Evolutionary conservation across 2,888 invertebrate genomes (phyloP).

Genomic region (Drosophila leonis): DNA sequence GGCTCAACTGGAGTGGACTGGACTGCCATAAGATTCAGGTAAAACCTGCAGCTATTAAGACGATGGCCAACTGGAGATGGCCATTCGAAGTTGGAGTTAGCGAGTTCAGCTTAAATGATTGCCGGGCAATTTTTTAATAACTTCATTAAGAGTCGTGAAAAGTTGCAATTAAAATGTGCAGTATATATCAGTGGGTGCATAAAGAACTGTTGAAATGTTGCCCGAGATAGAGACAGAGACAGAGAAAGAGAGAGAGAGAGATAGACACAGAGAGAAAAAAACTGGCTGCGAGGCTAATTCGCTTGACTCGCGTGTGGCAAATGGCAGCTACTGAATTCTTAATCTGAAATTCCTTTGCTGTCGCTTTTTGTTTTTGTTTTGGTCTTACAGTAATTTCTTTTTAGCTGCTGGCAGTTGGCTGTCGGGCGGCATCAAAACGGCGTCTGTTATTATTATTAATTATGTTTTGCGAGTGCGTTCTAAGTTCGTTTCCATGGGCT

Average conservation of each 20-base stretch:
- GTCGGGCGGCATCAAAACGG: constrained; percentile 74
- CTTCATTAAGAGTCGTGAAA: constrained; percentile 68
- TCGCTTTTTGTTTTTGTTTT: constrained; percentile 7
- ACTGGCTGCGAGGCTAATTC: constrained; percentile 36
- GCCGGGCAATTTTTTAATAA: constrained; percentile 78
- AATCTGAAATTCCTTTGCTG: constrained; percentile 21
- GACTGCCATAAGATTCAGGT: constrained; percentile 20
- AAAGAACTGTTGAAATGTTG: constrained; percentile 24
- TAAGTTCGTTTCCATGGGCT: constrained; percentile 9
- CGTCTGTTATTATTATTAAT: constrained; percentile 82
- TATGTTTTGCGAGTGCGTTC: constrained; percentile 73
- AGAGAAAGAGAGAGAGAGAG: not conserved
- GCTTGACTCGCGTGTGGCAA: constrained; percentile 72
- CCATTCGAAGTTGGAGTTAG: not conserved
- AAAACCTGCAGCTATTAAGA: constrained; percentile 55
- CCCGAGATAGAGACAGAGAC: not conserved
- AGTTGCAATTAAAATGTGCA: constrained; percentile 64
- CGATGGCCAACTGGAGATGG: constrained; percentile 33
- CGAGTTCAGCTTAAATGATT: constrained; percentile 62
- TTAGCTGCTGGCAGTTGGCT: constrained; percentile 58
- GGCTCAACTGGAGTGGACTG: constrained; percentile 36
- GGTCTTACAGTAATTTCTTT: constrained; percentile 4
- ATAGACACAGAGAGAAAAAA: not conserved
- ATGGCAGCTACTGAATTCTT: constrained; percentile 70
- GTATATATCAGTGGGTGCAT: constrained; percentile 50